phyloP scores from a whole-genome alignment of 2,113 vertebrate genomes.

The Pyxicephalus adspersus region DNA sequence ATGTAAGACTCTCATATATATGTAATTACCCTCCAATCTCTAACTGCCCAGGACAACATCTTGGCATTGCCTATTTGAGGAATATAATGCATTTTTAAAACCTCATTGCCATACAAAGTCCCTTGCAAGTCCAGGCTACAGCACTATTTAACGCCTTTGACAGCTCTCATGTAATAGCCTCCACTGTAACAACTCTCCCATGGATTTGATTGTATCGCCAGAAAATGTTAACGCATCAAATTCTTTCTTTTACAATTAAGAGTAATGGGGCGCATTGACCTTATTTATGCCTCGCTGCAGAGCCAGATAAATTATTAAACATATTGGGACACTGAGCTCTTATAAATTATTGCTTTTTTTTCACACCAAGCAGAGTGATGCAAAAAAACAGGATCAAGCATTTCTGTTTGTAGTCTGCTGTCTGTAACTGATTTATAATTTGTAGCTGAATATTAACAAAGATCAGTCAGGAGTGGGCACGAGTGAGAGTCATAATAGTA shows the following conservation, averaged over 20 bases:
- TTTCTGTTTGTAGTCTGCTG: too few species aligned
- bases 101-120: neutral
- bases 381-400: neutral
- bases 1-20: too few species aligned
- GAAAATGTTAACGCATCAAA: conserved; percentile 43
- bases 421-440: too few species aligned
- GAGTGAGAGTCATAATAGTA: too few species aligned
- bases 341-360: conserved; percentile 32
- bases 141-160: conserved; percentile 44
- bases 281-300: conserved; percentile 30
- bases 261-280: conserved; percentile 42
- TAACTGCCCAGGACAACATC: too few species aligned
- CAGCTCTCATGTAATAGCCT: conserved; percentile 34
- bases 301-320: conserved; percentile 41
- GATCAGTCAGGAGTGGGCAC: too few species aligned
- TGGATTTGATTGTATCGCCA: conserved; percentile 40
- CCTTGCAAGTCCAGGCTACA: neutral
- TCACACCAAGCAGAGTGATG: neutral
- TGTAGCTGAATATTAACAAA: too few species aligned
- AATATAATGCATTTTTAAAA: neutral
- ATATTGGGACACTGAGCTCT: conserved; percentile 32
- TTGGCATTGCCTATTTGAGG: neutral
- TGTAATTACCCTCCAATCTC: too few species aligned
- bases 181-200: conserved; percentile 35
- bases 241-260: conserved; percentile 48